These are phyloP conservation scores for Channa maculata DNA, from an alignment of 2,113 vertebrate genomes.

Conservation along the genomic window DNA sequence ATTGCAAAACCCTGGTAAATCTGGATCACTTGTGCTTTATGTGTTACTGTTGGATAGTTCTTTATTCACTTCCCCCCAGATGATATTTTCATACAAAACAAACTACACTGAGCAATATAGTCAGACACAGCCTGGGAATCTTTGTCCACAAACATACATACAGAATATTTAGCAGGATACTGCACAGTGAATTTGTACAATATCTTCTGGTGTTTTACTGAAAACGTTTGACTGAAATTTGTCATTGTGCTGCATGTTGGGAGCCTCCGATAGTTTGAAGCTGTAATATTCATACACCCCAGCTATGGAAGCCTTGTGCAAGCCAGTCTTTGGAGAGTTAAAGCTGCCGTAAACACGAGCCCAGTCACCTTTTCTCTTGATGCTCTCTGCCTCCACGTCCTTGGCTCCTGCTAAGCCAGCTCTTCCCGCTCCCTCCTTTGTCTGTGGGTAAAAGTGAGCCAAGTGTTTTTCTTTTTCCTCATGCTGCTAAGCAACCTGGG, in stretches of 20 bases:
- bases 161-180: background rate
- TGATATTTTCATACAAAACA: conserved; percentile 45
- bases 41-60: conserved; percentile 17
- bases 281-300: conserved; percentile 11
- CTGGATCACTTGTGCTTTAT: conserved; percentile 34
- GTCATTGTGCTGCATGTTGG: background rate
- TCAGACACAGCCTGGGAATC: conserved; percentile 23
- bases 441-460: conserved; percentile 49
- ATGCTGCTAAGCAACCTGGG: conserved; percentile 72
- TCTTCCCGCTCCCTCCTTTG: conserved; percentile 66
- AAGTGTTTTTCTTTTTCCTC: conserved; percentile 54
- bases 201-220: background rate
- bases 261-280: background rate
- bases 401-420: conserved; percentile 61
- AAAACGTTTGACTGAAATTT: background rate
- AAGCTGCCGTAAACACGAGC: conserved; percentile 39
- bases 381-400: conserved; percentile 23
- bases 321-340: conserved; percentile 50
- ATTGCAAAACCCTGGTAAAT: conserved; percentile 62
- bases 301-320: conserved; percentile 7
- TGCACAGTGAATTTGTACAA: background rate
- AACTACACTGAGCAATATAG: background rate
- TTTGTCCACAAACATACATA: conserved; percentile 7
- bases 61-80: conserved; percentile 17
- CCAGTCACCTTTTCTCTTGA: conserved; percentile 30